A percentile compares a stretch with the other conserved stretches of the same genome.
phyloP scores from a whole-genome alignment of 2,888 invertebrate species.

The Drosophila limbata region DNA sequence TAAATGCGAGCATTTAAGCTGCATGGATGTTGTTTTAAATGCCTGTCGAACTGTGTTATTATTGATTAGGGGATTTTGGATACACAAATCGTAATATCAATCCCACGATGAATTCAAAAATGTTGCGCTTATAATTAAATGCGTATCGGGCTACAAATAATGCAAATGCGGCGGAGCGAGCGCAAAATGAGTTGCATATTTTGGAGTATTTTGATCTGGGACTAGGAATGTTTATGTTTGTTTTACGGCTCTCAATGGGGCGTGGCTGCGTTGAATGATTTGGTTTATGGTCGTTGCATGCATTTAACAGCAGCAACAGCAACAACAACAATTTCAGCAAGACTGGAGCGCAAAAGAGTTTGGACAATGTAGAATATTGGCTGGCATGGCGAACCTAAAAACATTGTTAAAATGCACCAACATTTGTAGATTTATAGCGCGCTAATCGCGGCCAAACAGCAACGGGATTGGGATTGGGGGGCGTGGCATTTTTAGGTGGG shows the following conservation, averaged over 20 bases:
- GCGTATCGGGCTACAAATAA: conserved; percentile 73
- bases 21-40: conserved; percentile 4
- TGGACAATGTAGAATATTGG: conserved; percentile 55
- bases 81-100: conserved; percentile 20
- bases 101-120: conserved; percentile 38
- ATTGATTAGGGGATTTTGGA: conserved; percentile 24
- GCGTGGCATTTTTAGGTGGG: conserved; percentile 52
- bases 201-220: conserved; percentile 50
- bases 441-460: conserved; percentile 80
- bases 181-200: conserved; percentile 71
- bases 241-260: conserved; percentile 55
- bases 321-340: conserved; percentile 29
- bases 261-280: conserved; percentile 73
- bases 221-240: conserved; percentile 52
- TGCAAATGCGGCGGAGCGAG: conserved; percentile 59
- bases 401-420: conserved; percentile 78
- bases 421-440: conserved; percentile 79
- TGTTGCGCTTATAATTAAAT: conserved; percentile 67
- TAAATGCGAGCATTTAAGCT: conserved; percentile 6
- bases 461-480: conserved; percentile 31
- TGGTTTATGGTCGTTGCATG: conserved; percentile 75
- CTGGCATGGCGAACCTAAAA: conserved; percentile 57
- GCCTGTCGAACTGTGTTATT: neutral
- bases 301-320: conserved; percentile 67
- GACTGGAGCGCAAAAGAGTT: neutral